Evolutionary conservation across 2,113 vertebrate species (phyloP).

Genomic region (Gobio gobio): DNA sequence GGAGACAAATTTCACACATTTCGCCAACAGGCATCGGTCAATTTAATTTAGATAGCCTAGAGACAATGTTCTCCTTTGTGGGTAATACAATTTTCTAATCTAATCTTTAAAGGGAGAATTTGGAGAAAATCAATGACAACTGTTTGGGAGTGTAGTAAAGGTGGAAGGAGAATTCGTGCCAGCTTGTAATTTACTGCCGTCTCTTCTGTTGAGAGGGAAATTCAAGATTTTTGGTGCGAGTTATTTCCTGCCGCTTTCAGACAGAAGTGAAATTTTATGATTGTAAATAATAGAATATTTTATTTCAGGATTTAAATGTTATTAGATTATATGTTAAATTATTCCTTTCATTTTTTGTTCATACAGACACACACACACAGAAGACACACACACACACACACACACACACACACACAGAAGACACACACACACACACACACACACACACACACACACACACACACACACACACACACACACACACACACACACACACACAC

Average conservation of each 20-base stretch:
- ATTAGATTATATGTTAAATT: too few species aligned
- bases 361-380: too few species aligned
- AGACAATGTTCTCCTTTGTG: conserved; percentile 38
- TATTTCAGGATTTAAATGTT: not conserved
- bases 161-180: not conserved
- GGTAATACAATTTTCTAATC: conserved; percentile 48
- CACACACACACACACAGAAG: too few species aligned
- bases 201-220: not conserved
- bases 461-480: too few species aligned
- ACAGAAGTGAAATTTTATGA: not conserved
- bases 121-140: conserved; percentile 15
- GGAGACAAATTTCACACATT: conserved; percentile 29
- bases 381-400: too few species aligned
- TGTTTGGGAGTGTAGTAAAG: not conserved
- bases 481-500: too few species aligned
- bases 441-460: too few species aligned
- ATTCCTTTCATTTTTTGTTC: too few species aligned
- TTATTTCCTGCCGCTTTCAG: not conserved
- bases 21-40: conserved; percentile 24
- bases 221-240: too few species aligned
- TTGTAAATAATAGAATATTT: not conserved
- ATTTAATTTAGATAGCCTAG: conserved; percentile 50
- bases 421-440: too few species aligned
- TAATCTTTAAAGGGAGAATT: conserved; percentile 28
- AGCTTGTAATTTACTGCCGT: not conserved